A percentile compares a stretch with the other conserved stretches of the same genome.
Evolutionary conservation across 2,113 vertebrate genomes (phyloP).

Genomic region (Odontophorus gujanensis): DNA sequence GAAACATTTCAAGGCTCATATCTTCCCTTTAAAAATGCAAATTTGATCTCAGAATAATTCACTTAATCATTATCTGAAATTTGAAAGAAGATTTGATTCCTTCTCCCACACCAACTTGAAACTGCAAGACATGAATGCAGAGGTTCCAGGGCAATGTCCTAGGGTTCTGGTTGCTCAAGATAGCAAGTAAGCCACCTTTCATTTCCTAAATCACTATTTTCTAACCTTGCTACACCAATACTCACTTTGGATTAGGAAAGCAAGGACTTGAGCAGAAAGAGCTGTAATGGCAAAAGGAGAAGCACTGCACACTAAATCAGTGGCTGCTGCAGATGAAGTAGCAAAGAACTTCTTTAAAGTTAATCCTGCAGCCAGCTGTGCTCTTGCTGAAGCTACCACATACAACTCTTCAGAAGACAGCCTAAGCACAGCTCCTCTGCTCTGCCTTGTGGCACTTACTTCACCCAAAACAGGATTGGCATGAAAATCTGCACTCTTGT

Average conservation of each 20-base stretch:
- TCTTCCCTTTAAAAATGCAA: conserved; percentile 40
- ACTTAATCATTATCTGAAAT: conserved; percentile 9
- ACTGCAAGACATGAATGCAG: neutral
- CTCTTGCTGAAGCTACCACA: neutral
- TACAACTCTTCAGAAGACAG: neutral
- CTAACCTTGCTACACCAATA: neutral
- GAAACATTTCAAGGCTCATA: conserved; percentile 49
- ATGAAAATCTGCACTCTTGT: neutral
- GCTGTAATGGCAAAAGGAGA: neutral
- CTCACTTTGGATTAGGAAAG: neutral
- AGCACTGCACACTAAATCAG: neutral
- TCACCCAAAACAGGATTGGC: neutral
- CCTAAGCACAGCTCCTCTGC: neutral
- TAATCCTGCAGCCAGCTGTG: neutral
- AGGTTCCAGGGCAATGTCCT: neutral
- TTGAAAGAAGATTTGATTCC: conserved; percentile 1
- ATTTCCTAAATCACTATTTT: neutral
- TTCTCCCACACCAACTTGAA: neutral
- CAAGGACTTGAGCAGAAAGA: neutral
- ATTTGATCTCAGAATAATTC: conserved; percentile 33
- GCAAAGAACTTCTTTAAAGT: neutral
- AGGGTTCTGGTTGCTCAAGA: neutral
- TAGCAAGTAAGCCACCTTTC: neutral
- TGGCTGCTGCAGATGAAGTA: neutral
- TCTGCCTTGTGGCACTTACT: neutral